phyloP scores from a whole-genome alignment of 2,888 invertebrate genomes.

The Drosophila recens region DNA sequence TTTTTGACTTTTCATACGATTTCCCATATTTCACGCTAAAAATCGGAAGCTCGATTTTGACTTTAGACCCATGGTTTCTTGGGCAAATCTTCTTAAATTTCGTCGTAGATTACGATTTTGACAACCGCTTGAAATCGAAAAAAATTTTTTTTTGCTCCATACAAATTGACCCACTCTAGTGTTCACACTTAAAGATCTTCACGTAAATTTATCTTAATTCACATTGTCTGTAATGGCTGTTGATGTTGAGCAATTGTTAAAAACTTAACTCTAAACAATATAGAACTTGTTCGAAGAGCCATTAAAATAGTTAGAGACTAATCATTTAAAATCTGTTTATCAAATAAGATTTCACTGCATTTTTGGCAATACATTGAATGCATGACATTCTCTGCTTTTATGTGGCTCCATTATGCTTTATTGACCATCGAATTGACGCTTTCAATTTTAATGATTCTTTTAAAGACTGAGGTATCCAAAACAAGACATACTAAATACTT shows the following conservation, averaged over 20 bases:
- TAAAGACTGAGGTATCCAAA: background rate
- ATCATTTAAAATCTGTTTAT: background rate
- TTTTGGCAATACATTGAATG: background rate
- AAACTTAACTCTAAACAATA: no score
- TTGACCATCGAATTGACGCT: slow-evolving; percentile 1
- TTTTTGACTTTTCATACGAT: no score
- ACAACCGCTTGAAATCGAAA: no score
- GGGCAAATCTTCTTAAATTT: no score
- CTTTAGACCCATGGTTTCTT: no score
- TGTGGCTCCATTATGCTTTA: background rate
- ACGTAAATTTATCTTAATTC: background rate
- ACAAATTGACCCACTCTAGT: no score
- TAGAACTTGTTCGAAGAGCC: no score
- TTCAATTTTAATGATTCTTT: slow-evolving; percentile 1
- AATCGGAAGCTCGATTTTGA: no score
- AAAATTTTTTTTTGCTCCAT: no score
- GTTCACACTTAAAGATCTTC: slow-evolving; percentile 3
- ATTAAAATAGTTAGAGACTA: background rate
- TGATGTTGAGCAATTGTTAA: background rate
- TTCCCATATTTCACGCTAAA: no score
- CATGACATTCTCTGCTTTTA: background rate
- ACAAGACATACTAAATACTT: background rate
- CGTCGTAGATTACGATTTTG: no score
- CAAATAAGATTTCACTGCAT: background rate
- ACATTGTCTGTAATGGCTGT: slow-evolving; percentile 1